phyloP scores from a whole-genome alignment of 2,797 vertebrate species.

The Tauraco hartlaubi region DNA sequence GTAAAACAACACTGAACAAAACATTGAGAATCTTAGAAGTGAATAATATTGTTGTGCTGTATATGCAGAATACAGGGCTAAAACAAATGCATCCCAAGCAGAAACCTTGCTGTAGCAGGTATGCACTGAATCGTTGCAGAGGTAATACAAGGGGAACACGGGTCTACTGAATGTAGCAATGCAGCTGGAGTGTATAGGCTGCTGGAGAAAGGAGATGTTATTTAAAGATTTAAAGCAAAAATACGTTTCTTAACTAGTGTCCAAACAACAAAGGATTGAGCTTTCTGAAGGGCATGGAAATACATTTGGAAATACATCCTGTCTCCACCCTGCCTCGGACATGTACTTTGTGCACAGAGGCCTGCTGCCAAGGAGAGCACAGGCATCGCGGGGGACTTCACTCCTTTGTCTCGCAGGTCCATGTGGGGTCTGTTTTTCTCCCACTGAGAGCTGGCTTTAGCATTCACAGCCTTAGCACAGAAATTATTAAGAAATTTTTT shows the following conservation, averaged over 20 bases:
- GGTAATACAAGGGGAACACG: background rate
- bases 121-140: background rate
- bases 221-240: background rate
- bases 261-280: background rate
- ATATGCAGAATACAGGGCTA: background rate
- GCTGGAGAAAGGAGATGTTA: background rate
- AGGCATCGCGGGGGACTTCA: background rate
- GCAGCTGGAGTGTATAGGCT: background rate
- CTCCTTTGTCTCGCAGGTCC: background rate
- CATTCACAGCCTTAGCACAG: background rate
- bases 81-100: background rate
- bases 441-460: background rate
- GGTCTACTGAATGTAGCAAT: fast-evolving
- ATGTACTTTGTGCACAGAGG: fast-evolving
- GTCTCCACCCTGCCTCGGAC: fast-evolving
- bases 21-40: background rate
- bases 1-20: background rate
- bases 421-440: background rate
- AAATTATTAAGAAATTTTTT: background rate
- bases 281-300: background rate
- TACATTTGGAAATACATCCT: fast-evolving
- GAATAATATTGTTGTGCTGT: background rate
- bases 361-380: fast-evolving
- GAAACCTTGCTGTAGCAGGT: background rate
- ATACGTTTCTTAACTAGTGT: background rate